Evolutionary conservation across 2,113 vertebrate species (phyloP), one percentile per base, ranked within the genome.

Genomic region (Drymodes brunneopygia): DNA sequence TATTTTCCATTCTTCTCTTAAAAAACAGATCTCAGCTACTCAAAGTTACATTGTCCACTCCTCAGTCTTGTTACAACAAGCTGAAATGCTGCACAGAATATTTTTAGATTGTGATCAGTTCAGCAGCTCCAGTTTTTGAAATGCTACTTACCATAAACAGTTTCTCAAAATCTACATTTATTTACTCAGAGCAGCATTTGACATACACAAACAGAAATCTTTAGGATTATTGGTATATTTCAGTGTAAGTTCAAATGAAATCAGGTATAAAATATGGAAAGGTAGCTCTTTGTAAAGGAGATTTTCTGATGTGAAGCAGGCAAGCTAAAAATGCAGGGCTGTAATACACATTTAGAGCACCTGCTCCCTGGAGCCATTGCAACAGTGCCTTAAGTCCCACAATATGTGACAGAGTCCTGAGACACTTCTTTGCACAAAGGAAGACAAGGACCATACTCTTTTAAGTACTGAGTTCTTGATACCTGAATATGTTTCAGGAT

Each of bases 1-100:
- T n/a, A 82, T 90, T 97, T 97, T 97, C 92, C 91, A 82, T 88
- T 87, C 72, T 66, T 86, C 23, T 48, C 10, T 45, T 19, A 2
- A 23, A 60, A 35, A 58, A 89, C 81, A 47, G 1, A 18, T n/a
- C 40, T 84, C n/a, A 80, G 69, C 50, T 67, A 29, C 84, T 88
- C 69, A 64, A 60, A 90, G 65, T 90, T 83, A 91, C 48, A 57
- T 71, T 79, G 50, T 81, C 70, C 69, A 86, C 45, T 72, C 19
- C 57, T 66, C 48, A 48, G 47, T 62, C 67, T 54, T 80, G 35
- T 50, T 64, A 58, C 6, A 83, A 51, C 19, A 67, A 71, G 40
- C 5, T 44, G 47, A 92, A 88, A 61, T 18, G 28, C 23, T 90
- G 28, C 54, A 57, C 3, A 54, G 20, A 92, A 31, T 64, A 75